Evolutionary conservation across 2,113 vertebrate genomes (phyloP).

Genomic region (Pipra filicauda): DNA sequence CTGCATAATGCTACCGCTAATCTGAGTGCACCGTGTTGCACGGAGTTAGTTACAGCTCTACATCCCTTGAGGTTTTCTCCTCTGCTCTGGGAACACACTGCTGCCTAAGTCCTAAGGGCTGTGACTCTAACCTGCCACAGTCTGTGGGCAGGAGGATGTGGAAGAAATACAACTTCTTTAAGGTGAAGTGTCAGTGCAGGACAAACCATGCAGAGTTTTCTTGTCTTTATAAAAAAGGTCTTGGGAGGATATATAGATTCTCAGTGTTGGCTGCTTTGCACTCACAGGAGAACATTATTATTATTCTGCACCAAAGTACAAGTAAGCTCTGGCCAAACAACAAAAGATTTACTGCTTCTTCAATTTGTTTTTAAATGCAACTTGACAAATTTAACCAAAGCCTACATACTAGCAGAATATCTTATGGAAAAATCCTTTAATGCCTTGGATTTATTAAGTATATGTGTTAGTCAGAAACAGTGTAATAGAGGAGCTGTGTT

Average conservation of each 20-base stretch:
- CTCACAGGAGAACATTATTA: neutral
- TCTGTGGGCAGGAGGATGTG: neutral
- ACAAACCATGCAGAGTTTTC: neutral
- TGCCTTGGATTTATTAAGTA: slow-evolving; percentile 58
- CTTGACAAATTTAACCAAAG: slow-evolving; percentile 33
- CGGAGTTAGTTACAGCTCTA: neutral
- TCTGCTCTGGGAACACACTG: neutral
- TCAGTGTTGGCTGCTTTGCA: neutral
- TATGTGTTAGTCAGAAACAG: slow-evolving; percentile 27
- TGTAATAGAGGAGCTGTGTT: slow-evolving; percentile 14
- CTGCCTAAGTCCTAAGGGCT: neutral
- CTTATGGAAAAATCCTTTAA: slow-evolving; percentile 30
- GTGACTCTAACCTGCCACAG: neutral
- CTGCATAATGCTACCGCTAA: neutral
- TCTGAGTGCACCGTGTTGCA: neutral
- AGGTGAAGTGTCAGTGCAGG: neutral
- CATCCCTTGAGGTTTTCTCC: neutral
- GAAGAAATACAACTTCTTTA: neutral
- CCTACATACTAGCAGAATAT: neutral
- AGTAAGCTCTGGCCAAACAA: slow-evolving; percentile 1
- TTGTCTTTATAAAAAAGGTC: neutral
- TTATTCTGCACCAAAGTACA: neutral
- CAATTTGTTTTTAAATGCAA: slow-evolving; percentile 10
- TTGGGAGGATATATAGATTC: neutral
- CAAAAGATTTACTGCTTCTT: slow-evolving; percentile 2